phyloP scores from a whole-genome alignment of 2,797 vertebrate species.

The Spea hammondii region DNA sequence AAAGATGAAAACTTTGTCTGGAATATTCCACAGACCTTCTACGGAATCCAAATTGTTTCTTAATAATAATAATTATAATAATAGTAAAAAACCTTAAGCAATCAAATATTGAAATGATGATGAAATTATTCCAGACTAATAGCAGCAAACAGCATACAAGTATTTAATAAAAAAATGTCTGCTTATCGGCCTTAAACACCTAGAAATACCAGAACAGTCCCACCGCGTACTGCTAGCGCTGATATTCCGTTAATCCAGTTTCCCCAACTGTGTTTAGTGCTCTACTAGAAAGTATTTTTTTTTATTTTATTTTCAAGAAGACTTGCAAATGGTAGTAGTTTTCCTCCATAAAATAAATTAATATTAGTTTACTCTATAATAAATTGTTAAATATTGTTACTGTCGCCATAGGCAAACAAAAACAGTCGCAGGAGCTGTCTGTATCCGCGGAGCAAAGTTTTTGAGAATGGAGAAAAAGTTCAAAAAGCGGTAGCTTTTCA shows the following conservation, averaged over 20 bases:
- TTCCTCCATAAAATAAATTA: constrained; percentile 95
- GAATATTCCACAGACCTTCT: constrained; percentile 65
- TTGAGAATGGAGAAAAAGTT: constrained; percentile 40
- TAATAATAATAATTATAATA: not conserved
- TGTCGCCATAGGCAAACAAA: constrained; percentile 37
- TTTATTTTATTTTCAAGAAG: constrained; percentile 72
- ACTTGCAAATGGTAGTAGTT: constrained; percentile 77
- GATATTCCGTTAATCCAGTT: constrained; percentile 70
- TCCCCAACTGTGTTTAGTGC: constrained; percentile 55
- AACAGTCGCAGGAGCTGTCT: not conserved
- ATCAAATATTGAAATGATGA: constrained; percentile 66
- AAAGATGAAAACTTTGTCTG: constrained; percentile 73
- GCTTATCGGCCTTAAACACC: constrained; percentile 67
- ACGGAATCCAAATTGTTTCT: constrained; percentile 60
- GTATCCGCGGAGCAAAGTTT: not conserved
- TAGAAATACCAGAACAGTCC: constrained; percentile 61
- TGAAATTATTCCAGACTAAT: constrained; percentile 78
- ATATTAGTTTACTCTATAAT: constrained; percentile 87
- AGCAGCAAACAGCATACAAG: constrained; percentile 83
- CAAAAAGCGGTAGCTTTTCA: constrained; percentile 56
- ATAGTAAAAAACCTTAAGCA: constrained; percentile 31
- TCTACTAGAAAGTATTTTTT: not conserved
- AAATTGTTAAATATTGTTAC: constrained; percentile 93
- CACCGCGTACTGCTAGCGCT: constrained; percentile 69
- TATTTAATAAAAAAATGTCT: constrained; percentile 68